phyloP scores from a whole-genome alignment of 1,140 invertebrate genomes.

The Drosophila repleta region DNA sequence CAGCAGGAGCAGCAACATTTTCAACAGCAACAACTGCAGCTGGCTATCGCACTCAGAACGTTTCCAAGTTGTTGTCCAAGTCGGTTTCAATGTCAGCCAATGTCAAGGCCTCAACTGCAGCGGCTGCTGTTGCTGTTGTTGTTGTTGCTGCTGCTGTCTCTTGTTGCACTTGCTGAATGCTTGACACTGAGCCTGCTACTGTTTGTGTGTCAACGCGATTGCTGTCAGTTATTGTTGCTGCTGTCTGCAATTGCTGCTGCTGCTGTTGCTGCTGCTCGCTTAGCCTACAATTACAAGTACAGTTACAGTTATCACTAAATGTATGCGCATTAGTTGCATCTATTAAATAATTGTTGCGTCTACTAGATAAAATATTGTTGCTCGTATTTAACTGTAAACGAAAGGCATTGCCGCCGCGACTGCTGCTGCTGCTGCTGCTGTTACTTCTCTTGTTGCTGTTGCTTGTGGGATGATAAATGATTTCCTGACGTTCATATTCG shows the following conservation, averaged over 20 bases:
- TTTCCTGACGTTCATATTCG: slow-evolving; percentile 83
- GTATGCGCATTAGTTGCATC: slow-evolving; percentile 78
- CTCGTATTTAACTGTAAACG: slow-evolving; percentile 50
- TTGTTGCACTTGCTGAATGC: slow-evolving; percentile 69
- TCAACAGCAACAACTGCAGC: slow-evolving; percentile 14
- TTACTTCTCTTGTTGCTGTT: slow-evolving; percentile 52
- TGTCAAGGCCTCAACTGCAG: slow-evolving; percentile 55
- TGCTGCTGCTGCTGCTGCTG: slow-evolving; percentile 31
- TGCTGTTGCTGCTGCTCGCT: slow-evolving; percentile 41
- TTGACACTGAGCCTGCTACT: slow-evolving; percentile 68
- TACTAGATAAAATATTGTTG: slow-evolving; percentile 80
- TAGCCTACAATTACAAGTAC: slow-evolving; percentile 80
- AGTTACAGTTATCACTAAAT: slow-evolving; percentile 80
- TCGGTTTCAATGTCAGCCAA: slow-evolving; percentile 69
- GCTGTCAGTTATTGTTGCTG: slow-evolving; percentile 45
- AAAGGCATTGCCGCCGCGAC: slow-evolving; percentile 27
- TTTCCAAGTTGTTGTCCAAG: slow-evolving; percentile 42
- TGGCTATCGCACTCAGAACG: slow-evolving; percentile 50
- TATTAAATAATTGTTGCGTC: slow-evolving; percentile 63
- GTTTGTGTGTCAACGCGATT: slow-evolving; percentile 28
- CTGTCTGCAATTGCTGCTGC: slow-evolving; percentile 30
- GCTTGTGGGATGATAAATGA: slow-evolving; percentile 79
- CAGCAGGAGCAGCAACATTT: slow-evolving; percentile 26
- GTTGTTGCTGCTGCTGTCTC: slow-evolving; percentile 10
- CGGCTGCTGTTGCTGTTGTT: background rate